These are phyloP conservation scores for Hemicentrotus pulcherrimus DNA, from an alignment of 35 echinoderm and acorn worm species.

Conservation along the genomic window DNA sequence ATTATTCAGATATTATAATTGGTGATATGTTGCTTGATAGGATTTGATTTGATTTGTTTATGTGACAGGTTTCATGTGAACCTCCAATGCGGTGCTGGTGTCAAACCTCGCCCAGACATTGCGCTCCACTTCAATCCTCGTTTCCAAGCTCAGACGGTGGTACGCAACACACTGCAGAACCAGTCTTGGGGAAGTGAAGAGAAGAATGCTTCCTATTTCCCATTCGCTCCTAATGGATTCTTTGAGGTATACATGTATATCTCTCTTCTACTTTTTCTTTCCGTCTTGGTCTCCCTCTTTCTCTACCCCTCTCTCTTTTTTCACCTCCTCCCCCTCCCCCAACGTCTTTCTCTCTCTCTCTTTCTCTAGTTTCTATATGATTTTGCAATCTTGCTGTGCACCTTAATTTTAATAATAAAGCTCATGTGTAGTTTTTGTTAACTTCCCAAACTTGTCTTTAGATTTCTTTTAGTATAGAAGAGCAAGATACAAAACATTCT, in stretches of 20 bases:
- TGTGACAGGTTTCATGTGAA: conserved; percentile 81
- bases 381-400: too few relatives aligned
- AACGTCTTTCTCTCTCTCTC: too few relatives aligned
- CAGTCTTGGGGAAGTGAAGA: conserved; percentile 82
- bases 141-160: conserved; percentile 59
- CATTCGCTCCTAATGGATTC: conserved; percentile 72
- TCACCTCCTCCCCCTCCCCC: too few relatives aligned
- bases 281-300: not conserved
- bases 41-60: not conserved
- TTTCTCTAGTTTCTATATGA: too few relatives aligned
- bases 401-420: too few relatives aligned
- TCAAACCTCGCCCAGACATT: conserved; percentile 60
- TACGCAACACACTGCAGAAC: conserved; percentile 62
- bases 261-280: not conserved
- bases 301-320: too few relatives aligned
- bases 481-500: too few relatives aligned
- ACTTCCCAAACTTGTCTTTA: too few relatives aligned
- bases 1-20: not conserved
- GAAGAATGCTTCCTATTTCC: conserved; percentile 62
- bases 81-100: conserved; percentile 70
- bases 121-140: conserved; percentile 81
- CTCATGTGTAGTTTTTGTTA: too few relatives aligned
- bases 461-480: too few relatives aligned
- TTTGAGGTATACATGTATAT: conserved; percentile 81
- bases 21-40: not conserved